Conservation (phyloP, 2,797 vertebrate genomes). For the Pterois miles region DNA sequence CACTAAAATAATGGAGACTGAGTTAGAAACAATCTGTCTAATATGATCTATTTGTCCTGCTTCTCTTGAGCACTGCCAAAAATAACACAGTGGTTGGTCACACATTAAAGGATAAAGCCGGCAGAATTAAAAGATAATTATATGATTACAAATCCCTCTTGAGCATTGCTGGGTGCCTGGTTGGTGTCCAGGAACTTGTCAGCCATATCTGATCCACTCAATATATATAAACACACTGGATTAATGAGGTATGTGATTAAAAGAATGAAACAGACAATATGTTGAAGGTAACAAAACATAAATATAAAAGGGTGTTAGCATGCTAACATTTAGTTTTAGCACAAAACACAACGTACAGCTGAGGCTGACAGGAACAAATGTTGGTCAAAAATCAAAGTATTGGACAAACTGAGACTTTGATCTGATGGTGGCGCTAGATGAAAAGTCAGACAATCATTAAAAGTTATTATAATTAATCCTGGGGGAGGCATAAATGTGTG, state of each 20-base stretch:
- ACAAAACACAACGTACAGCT: neutral
- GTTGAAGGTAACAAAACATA: neutral
- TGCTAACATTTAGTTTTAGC: neutral
- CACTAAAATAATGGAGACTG: neutral
- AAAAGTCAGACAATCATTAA: too few relatives aligned
- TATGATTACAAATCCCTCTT: neutral
- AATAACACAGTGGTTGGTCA: slow-evolving; percentile 3
- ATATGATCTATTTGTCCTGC: neutral
- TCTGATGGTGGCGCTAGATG: too few relatives aligned
- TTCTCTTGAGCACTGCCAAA: neutral
- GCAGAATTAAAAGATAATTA: slow-evolving; percentile 22
- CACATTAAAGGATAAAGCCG: slow-evolving; percentile 22
- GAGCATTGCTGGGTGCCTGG: slow-evolving; percentile 10
- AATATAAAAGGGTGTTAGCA: too few relatives aligned
- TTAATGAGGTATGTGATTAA: neutral
- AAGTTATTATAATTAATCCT: too few relatives aligned
- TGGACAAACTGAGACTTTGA: too few relatives aligned
- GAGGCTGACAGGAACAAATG: too few relatives aligned
- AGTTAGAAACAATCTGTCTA: neutral
- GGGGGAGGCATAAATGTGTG: too few relatives aligned
- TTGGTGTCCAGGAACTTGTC: slow-evolving; percentile 12
- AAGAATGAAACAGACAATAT: neutral
- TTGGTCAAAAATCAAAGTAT: too few relatives aligned
- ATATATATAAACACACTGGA: neutral
- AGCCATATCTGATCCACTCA: neutral